These are phyloP conservation scores for Melitaea cinxia DNA, from an alignment of 1,140 invertebrate species.

Conservation along the genomic window DNA sequence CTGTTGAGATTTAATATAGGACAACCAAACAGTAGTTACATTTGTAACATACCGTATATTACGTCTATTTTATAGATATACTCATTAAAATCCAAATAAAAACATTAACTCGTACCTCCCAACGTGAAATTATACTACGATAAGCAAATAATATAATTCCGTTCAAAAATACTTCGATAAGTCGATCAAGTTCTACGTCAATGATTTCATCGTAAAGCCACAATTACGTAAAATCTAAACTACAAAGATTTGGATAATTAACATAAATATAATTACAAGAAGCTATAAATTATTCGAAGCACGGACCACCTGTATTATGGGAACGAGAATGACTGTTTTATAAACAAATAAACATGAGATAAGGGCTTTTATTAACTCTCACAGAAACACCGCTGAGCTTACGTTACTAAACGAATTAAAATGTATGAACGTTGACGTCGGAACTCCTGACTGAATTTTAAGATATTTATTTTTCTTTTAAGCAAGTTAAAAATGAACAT, in stretches of 20 bases:
- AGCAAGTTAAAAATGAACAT: no score
- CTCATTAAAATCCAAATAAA: neutral
- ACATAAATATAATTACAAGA: constrained; percentile 38
- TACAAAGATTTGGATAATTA: constrained; percentile 35
- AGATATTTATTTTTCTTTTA: no score
- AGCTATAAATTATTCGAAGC: constrained; percentile 34
- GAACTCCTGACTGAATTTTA: neutral
- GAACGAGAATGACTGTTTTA: constrained; percentile 25
- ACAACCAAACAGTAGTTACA: neutral
- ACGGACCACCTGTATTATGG: constrained; percentile 36
- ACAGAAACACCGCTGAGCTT: constrained; percentile 1
- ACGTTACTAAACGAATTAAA: constrained; percentile 17
- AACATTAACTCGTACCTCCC: neutral
- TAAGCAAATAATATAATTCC: constrained; percentile 30
- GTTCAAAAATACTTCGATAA: constrained; percentile 16
- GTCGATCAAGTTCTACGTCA: constrained; percentile 2
- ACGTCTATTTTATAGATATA: neutral
- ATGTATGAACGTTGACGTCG: constrained; percentile 4
- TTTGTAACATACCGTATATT: neutral
- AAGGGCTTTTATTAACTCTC: constrained; percentile 19
- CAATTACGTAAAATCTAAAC: constrained; percentile 29
- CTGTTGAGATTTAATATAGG: neutral
- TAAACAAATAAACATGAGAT: constrained; percentile 34
- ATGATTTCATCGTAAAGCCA: constrained; percentile 11
- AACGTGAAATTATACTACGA: constrained; percentile 12